Evolutionary conservation across 2,888 invertebrate genomes (phyloP), one percentile per base, ranked within the genome.

Genomic region (Hemistola chrysoprasaria): DNA sequence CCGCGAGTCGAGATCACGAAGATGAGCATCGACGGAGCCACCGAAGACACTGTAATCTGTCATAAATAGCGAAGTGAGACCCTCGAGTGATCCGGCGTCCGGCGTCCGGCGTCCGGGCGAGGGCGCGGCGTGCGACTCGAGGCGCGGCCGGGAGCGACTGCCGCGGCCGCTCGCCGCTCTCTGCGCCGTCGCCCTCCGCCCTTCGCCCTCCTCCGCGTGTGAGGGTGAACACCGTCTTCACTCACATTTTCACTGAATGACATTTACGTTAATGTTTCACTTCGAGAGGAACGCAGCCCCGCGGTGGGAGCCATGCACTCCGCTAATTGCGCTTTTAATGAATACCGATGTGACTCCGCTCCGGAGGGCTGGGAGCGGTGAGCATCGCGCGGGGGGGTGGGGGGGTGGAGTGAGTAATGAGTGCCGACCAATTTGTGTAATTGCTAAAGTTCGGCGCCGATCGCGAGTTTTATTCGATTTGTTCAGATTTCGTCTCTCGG

Each of bases 181-280:
- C n/a, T n/a, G n/a, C n/a, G n/a, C n/a, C n/a, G n/a, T n/a, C n/a
- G n/a, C n/a, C n/a, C n/a, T n/a, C n/a, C n/a, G n/a, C n/a, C n/a
- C n/a, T n/a, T n/a, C n/a, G n/a, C n/a, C n/a, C n/a, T n/a, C n/a
- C n/a, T n/a, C n/a, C n/a, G n/a, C n/a, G n/a, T n/a, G n/a, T n/a
- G n/a, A n/a, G n/a, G n/a, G n/a, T n/a, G n/a, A n/a, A n/a, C 59
- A 61, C 59, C 62, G 62, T 76, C 80, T 76, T 76, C 67, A 62
- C 77, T 78, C 78, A 80, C 78, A 78, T 77, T 77, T 76, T 78
- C 80, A 79, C 78, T n/a, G 80, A 78, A 78, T 74, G 77, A 78
- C 78, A 78, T 78, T 74, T 73, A 68, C 72, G 73, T 71, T n/a
- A 73, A 75, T 68, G 75, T 72, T 67, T 67, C 69, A 67, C 68